Evolutionary conservation across 2,113 vertebrate species (phyloP).

Genomic region (Gymnocephalus cernua): DNA sequence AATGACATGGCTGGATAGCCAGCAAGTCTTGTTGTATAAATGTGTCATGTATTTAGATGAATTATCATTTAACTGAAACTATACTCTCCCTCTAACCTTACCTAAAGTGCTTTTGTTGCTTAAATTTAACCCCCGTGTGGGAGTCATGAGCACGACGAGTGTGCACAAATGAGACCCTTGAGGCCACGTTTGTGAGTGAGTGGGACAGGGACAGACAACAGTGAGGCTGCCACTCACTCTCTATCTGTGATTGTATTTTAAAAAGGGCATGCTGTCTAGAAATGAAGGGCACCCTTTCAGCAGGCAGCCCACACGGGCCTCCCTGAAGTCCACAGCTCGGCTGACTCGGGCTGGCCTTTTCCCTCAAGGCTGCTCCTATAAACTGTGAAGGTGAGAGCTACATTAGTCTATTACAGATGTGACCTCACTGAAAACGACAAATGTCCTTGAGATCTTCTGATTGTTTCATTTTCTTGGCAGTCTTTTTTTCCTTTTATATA

Average conservation of each 20-base stretch:
- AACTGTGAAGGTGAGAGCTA: slow-evolving; percentile 68
- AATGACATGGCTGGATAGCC: too few relatives aligned
- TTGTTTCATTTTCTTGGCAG: slow-evolving; percentile 13
- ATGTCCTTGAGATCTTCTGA: slow-evolving; percentile 64
- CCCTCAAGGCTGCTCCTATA: slow-evolving; percentile 72
- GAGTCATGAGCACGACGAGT: not conserved
- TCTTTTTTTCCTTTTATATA: not conserved
- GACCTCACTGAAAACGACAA: slow-evolving; percentile 58
- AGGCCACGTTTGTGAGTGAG: slow-evolving; percentile 18
- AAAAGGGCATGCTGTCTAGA: slow-evolving; percentile 71
- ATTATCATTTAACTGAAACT: not conserved
- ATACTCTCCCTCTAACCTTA: not conserved
- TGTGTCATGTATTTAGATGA: not conserved
- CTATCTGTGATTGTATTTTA: slow-evolving; percentile 69
- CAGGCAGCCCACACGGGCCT: slow-evolving; percentile 37
- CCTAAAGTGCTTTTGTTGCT: not conserved
- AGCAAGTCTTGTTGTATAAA: too few relatives aligned
- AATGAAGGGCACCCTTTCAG: slow-evolving; percentile 73
- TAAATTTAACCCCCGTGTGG: not conserved
- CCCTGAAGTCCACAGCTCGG: slow-evolving; percentile 60
- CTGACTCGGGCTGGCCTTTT: slow-evolving; percentile 50
- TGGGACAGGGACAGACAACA: slow-evolving; percentile 34
- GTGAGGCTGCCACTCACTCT: slow-evolving; percentile 54
- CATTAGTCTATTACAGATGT: slow-evolving; percentile 58
- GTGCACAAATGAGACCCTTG: slow-evolving; percentile 41